Conservation (phyloP, 1,140 invertebrate species). For the Achatina immaculata region DNA sequence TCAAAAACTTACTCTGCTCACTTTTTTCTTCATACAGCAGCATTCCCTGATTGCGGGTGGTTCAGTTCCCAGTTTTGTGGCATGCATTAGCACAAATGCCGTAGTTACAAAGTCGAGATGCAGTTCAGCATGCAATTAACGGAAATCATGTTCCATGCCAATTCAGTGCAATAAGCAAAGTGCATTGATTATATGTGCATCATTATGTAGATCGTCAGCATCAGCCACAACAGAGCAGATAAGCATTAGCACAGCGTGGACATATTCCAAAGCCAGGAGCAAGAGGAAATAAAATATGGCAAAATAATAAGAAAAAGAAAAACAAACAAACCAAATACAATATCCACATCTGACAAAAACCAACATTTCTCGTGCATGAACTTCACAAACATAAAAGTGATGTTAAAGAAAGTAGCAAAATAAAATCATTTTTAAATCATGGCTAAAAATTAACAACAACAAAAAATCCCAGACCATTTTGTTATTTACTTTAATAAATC, state of each 20-base stretch:
- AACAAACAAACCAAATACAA: no score
- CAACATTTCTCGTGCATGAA: no score
- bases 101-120: neutral
- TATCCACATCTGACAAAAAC: no score
- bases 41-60: neutral
- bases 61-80: no score
- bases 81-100: no score
- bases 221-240: neutral
- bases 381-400: no score
- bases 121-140: constrained; percentile 9
- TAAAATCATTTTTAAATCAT: no score
- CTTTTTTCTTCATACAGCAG: neutral
- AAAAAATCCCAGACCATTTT: no score
- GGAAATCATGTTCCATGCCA: neutral
- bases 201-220: neutral
- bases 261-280: neutral
- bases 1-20: neutral
- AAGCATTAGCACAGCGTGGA: neutral
- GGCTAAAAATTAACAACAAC: no score
- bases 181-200: neutral
- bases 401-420: no score
- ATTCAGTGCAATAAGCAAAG: neutral
- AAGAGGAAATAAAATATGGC: neutral
- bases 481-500: no score
- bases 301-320: neutral